Base-by-base conservation (phyloP, 2,113 vertebrate genomes). In the Lichenostomus cassidix region DNA sequence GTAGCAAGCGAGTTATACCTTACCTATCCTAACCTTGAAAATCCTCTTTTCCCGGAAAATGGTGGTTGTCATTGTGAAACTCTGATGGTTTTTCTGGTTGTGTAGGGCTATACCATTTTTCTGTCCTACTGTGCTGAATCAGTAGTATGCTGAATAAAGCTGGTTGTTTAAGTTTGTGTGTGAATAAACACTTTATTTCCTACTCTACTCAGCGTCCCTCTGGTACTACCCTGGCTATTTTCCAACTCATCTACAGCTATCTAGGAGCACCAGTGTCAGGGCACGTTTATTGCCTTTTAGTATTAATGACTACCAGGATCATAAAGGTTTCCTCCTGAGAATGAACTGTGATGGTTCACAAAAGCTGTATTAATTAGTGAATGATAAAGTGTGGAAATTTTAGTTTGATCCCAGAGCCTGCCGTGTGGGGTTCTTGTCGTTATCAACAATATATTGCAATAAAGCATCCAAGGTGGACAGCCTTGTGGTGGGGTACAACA, bases 251-350 rank as follows among this genome's bases (percentile, higher is more conserved):
- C 74, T 87, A 29, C 94, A 80, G 53, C 87, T 76, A 60, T 94
- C 78, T 69, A 27, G 87, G 28, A 91, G 76, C 65, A 56, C 44
- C 68, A 96, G 76, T 79, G 84, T 78, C 63, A 77, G 37, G 68
- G 23, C 70, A 77, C 0, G 1, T 87, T 87, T 44, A 22, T 65
- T 89, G 78, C 78, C 46, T 95, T 82, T 96, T 83, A 79, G 49
- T 95, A 76, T 92, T 95, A 94, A 94, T 95, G 81, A 79, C 87
- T 94, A 50, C 23, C 37, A 89, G 81, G 81, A 75, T 92, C 87
- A 84, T 82, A 79, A 71, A 27, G 31, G 58, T 77, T 91, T 87
- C 75, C 78, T 91, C 89, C 46, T 58, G 94, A 89, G 91, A 91
- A 42, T 1, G 16, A 95, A 53, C 47, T 49, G 58, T 0, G 0